A percentile compares a stretch with the other conserved stretches of the same genome.
Evolutionary conservation across 2,888 invertebrate species (phyloP).

Genomic region (Bimastos eiseni): DNA sequence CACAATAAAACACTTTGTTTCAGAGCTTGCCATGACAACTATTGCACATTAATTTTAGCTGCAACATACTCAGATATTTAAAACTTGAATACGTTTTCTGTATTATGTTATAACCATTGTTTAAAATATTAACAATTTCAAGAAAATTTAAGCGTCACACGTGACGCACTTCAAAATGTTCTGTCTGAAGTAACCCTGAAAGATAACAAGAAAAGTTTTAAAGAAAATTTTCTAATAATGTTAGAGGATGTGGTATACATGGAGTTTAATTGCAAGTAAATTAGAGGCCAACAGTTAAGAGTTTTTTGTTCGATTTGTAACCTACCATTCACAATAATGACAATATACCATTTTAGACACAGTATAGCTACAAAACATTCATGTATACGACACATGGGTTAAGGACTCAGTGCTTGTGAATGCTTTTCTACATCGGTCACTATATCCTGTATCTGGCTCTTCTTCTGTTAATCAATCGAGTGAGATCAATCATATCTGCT

Average conservation of each 20-base stretch:
- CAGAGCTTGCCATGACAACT: not conserved
- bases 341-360: too few relatives aligned
- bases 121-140: not conserved
- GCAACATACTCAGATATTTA: not conserved
- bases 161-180: not conserved
- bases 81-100: not conserved
- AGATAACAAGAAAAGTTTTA: too few relatives aligned
- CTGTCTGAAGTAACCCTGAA: too few relatives aligned
- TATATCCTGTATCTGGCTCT: not conserved
- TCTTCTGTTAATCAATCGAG: not conserved
- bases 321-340: too few relatives aligned
- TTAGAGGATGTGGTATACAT: too few relatives aligned
- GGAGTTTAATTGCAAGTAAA: too few relatives aligned
- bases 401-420: not conserved
- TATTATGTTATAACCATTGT: not conserved
- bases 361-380: too few relatives aligned
- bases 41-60: not conserved
- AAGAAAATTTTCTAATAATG: too few relatives aligned
- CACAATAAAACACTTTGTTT: too few relatives aligned
- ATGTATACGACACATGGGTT: not conserved
- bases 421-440: not conserved
- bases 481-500: not conserved
- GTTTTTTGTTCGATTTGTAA: too few relatives aligned
- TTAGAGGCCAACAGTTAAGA: too few relatives aligned
- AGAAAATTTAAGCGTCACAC: not conserved